A percentile compares a stretch with the other conserved stretches of the same genome.
phyloP scores from a whole-genome alignment of 2,113 vertebrate species.

The Cynoglossus semilaevis region DNA sequence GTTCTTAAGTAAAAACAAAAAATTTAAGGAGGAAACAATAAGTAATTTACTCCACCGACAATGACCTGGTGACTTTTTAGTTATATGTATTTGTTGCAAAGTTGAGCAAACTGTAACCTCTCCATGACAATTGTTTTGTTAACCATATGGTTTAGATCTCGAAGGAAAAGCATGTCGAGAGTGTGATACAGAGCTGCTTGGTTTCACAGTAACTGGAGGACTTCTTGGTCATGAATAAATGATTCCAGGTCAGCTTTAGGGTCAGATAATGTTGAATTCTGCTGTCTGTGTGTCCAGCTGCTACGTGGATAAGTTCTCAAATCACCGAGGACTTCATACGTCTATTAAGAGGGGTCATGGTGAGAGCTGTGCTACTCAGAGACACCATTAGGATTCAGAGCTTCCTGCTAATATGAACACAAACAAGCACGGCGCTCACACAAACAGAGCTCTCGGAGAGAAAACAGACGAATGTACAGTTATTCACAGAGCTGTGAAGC shows the following conservation, averaged over 20 bases:
- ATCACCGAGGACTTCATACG: constrained; percentile 32
- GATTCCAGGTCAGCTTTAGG: constrained; percentile 24
- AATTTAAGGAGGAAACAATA: too few species aligned
- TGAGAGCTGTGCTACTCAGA: constrained; percentile 19
- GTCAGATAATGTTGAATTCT: constrained; percentile 16
- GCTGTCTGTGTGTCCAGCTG: not conserved
- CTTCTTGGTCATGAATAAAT: constrained; percentile 20
- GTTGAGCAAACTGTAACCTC: not conserved
- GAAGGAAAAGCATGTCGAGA: too few species aligned
- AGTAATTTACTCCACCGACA: too few species aligned
- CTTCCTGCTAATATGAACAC: constrained; percentile 22
- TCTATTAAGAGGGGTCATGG: constrained; percentile 42
- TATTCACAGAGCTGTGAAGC: not conserved
- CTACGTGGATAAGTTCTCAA: constrained; percentile 3
- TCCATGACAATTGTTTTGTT: too few species aligned
- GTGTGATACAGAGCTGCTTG: too few species aligned
- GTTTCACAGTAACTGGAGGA: constrained; percentile 39
- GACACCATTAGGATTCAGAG: constrained; percentile 26
- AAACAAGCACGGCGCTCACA: constrained; percentile 11
- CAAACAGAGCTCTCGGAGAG: constrained; percentile 1
- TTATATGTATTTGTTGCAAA: too few species aligned
- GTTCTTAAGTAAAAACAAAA: too few species aligned
- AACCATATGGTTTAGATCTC: too few species aligned
- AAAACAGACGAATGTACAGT: constrained; percentile 5
- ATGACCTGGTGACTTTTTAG: too few species aligned